These are phyloP conservation scores for Clusia tigrina DNA, from an alignment of 2,888 invertebrate genomes.

Conservation along the genomic window DNA sequence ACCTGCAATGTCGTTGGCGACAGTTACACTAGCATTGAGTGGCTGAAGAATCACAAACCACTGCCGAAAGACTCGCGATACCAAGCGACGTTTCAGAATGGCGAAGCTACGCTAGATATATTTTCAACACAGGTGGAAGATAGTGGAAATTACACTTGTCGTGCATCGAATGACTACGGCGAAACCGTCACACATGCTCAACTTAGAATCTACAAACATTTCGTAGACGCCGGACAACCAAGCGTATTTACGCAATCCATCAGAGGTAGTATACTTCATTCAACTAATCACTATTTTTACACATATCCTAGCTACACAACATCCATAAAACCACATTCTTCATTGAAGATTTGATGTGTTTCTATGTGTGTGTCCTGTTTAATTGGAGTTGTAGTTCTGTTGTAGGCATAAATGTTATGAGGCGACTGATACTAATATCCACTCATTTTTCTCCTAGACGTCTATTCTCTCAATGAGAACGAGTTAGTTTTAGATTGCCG, in stretches of 20 bases:
- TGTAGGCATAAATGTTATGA: background rate
- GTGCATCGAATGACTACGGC: conserved; percentile 79
- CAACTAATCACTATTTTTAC: too few relatives aligned
- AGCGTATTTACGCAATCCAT: conserved; percentile 79
- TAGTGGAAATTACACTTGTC: conserved; percentile 81
- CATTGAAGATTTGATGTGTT: conserved; percentile 12
- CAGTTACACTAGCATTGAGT: conserved; percentile 72
- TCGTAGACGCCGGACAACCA: conserved; percentile 74
- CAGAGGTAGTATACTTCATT: conserved; percentile 69
- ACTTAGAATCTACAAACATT: conserved; percentile 77
- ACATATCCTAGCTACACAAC: conserved; percentile 8
- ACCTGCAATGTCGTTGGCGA: conserved; percentile 77
- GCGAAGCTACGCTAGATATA: conserved; percentile 79
- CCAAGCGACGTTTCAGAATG: conserved; percentile 69
- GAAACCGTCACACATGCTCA: conserved; percentile 74
- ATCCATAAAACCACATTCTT: conserved; percentile 31
- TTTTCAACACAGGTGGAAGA: conserved; percentile 73
- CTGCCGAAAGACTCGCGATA: conserved; percentile 68
- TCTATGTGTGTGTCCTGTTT: background rate
- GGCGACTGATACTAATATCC: background rate
- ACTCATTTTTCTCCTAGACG: conserved; percentile 66
- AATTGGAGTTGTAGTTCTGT: background rate
- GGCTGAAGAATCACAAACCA: conserved; percentile 77
- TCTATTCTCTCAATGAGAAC: conserved; percentile 75
- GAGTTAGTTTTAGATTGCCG: conserved; percentile 81